A percentile compares a stretch with the other conserved stretches of the same genome.
Evolutionary conservation across 2,113 vertebrate species (phyloP).

Genomic region (Seriola rivoliana): DNA sequence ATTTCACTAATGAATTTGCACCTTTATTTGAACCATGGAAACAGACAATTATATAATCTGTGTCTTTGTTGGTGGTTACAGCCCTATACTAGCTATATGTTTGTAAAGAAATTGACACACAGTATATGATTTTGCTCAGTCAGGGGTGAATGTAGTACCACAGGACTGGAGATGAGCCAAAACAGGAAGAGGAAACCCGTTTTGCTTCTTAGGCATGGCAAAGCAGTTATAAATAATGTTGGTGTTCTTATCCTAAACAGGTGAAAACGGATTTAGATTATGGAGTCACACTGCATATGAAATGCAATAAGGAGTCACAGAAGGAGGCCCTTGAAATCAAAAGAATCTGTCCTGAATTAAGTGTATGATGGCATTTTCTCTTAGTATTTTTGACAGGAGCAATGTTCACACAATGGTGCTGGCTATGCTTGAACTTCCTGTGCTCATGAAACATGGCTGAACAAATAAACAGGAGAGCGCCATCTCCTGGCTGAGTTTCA

Average conservation of each 20-base stretch:
- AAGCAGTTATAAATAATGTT: slow-evolving; percentile 17
- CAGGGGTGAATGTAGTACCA: neutral
- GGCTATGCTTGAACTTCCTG: neutral
- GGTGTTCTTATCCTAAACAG: neutral
- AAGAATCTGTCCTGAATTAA: neutral
- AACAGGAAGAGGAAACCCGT: slow-evolving; percentile 10
- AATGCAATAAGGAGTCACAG: neutral
- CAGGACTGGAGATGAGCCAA: slow-evolving; percentile 19
- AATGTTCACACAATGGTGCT: neutral
- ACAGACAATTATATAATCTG: no score
- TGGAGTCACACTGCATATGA: neutral
- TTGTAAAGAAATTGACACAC: neutral
- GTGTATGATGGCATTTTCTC: neutral
- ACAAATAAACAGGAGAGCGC: neutral
- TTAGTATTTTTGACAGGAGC: neutral
- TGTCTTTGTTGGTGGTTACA: neutral
- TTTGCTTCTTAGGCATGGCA: neutral
- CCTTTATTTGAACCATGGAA: neutral
- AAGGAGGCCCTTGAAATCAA: no score
- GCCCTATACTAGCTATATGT: neutral
- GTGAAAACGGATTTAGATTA: neutral
- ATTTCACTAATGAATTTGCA: neutral
- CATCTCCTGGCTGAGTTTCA: slow-evolving; percentile 16
- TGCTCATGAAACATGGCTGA: neutral
- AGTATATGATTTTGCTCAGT: neutral